Evolutionary conservation across 2,888 invertebrate species (phyloP), one percentile per base, ranked within the genome.

Genomic region (Deroplatys truncata): DNA sequence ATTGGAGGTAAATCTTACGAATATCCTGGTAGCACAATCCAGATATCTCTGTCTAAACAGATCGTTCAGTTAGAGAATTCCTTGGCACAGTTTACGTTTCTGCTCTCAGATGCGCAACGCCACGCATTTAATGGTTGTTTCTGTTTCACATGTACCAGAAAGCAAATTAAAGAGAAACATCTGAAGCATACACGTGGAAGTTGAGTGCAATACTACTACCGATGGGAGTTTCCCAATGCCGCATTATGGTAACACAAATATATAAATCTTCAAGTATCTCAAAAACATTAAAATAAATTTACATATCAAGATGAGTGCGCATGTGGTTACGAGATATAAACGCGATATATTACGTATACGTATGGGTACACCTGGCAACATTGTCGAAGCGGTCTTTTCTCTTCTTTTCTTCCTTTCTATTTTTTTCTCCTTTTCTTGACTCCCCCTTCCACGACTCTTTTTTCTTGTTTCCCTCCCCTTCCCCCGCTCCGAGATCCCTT

Each of bases 361-460:
- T 56, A 56, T 16, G 56, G 29, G 84, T 86, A 89, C 89, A 90
- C 89, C 90, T 89, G 90, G 90, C 90, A 90, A 90, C 90, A 90
- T 86, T 90, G 90, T 90, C 86, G 89, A 88, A 84, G 89, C 89
- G 90, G 89, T 85, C 88, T 88, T 88, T 90, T 88, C 88, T 90
- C 82, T 88, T 89, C 87, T 88, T 87, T 90, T 88, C 89, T 86
- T 89, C 84, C 85, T 84, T 84, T 82, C 56, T 86, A 35, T 89
- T 89, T 90, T 85, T 84, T 86, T 86, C 85, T 89, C 82, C 84
- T 89, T 90, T 89, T 86, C 82, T 82, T 72, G 56, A 72, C 56
- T 72, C 56, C 56, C 56, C 72, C 82, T 35, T 82, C 82, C 72
- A 31, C 84, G 72, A 72, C 56, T 88, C 35, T 88, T 56, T 88